Percentiles rank a stretch among this genome's conserved stretches.
Evolutionary conservation across 2,113 vertebrate species (phyloP).

Genomic region (Limnothrissa miodon): DNA sequence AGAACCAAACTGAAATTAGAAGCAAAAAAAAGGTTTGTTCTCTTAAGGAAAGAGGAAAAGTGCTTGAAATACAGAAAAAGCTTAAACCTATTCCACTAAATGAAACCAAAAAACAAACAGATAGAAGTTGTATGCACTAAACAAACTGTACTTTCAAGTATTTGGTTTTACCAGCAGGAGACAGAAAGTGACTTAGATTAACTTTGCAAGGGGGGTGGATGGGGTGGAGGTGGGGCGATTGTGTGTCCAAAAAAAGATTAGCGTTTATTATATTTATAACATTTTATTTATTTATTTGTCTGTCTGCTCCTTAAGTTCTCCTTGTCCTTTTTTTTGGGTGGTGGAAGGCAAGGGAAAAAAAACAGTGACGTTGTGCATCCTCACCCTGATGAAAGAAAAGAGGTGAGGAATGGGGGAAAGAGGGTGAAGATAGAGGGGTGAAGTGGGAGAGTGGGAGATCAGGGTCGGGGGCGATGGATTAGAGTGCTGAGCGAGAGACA

Average conservation of each 20-base stretch:
- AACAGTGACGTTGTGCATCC: neutral
- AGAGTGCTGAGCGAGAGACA: slow-evolving; percentile 40
- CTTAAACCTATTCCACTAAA: slow-evolving; percentile 31
- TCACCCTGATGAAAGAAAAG: slow-evolving; percentile 22
- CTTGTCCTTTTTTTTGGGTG: neutral
- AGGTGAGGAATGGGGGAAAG: slow-evolving; percentile 23
- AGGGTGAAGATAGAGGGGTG: slow-evolving; percentile 19
- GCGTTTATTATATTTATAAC: slow-evolving; percentile 16
- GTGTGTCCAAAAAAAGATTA: slow-evolving; percentile 14
- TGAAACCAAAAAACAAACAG: neutral
- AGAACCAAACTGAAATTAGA: slow-evolving; percentile 17
- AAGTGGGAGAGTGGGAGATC: neutral
- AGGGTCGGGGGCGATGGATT: neutral
- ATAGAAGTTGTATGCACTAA: slow-evolving; percentile 15
- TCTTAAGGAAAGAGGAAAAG: slow-evolving; percentile 7
- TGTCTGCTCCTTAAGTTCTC: neutral
- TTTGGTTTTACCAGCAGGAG: slow-evolving; percentile 38
- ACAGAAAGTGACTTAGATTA: slow-evolving; percentile 26
- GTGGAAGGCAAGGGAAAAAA: neutral
- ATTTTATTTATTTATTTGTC: neutral
- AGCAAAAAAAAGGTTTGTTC: slow-evolving; percentile 15
- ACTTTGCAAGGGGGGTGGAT: neutral
- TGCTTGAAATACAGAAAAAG: neutral
- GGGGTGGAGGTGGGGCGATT: neutral
- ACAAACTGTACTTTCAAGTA: slow-evolving; percentile 26